phyloP scores from a whole-genome alignment of 2,888 invertebrate species.

The Masnerella sp. region DNA sequence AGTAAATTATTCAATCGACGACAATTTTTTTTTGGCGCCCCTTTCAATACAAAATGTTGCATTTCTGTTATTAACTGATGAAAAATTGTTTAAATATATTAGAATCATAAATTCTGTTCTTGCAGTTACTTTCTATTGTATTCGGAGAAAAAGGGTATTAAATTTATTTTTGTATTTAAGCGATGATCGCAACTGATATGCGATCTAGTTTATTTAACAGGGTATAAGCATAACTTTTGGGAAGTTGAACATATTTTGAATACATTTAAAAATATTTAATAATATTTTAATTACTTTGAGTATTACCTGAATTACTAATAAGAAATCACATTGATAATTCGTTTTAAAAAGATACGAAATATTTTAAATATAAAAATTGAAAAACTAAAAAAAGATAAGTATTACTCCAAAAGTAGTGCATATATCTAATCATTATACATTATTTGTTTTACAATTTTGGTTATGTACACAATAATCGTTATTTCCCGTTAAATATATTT shows the following conservation, averaged over 20 bases:
- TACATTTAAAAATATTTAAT: background rate
- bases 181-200: constrained; percentile 7
- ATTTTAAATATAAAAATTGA: background rate
- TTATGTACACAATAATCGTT: constrained; percentile 7
- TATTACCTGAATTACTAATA: constrained; percentile 2
- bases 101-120: constrained; percentile 1
- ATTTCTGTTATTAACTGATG: constrained; percentile 6
- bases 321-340: too few species aligned
- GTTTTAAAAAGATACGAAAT: too few species aligned
- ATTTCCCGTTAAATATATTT: constrained; percentile 22
- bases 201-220: background rate
- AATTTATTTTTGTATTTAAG: constrained; percentile 32
- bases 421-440: background rate
- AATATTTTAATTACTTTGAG: background rate
- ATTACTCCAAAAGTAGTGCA: constrained; percentile 4
- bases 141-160: constrained; percentile 26
- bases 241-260: background rate
- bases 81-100: background rate
- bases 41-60: constrained; percentile 11
- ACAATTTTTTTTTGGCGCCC: too few species aligned
- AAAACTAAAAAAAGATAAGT: constrained; percentile 2
- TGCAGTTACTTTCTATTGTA: constrained; percentile 12
- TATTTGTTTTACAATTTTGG: constrained; percentile 5
- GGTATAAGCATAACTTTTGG: background rate
- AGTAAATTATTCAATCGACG: too few species aligned